Evolutionary conservation across 2,888 invertebrate genomes (phyloP), one percentile per base, ranked within the genome.

Genomic region (Nasonia oneida): DNA sequence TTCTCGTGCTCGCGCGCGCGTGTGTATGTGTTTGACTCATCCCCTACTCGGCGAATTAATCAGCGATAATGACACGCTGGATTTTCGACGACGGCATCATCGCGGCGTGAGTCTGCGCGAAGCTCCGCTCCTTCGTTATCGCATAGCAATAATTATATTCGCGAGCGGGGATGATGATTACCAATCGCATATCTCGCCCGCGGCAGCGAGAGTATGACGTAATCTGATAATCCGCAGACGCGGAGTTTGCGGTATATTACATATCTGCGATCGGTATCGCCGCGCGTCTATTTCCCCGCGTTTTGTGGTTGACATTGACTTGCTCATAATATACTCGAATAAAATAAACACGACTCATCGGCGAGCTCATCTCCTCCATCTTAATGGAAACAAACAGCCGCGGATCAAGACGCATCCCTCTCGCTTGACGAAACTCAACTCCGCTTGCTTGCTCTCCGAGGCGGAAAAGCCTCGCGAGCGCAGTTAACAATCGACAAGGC

Each of bases 401-500:
- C 33, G 74, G 78, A 83, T 33, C 42, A 82, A 67, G 67, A 39
- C 39, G 64, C 23, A 67, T 61, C n/a, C n/a, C 23, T 6, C 42
- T 61, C 61, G 1, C 79, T 23, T n/a, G 10, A 1, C 33, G 57
- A 37, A 15, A 37, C 29, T 29, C 39, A 37, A 37, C 74, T 42
- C 39, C 4, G 67, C 15, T 42, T 74, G 70, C 23, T 67, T 79
- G 84, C 76, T 85, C 87, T 73, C 53, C 79, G 75, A 61, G 57
- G 85, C 76, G 85, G 87, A 87, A 87, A 87, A 87, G 50, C n/a
- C 39, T 47, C 39, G 18, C 77, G 50, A 84, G 75, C 70, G 75
- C 70, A 64, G 71, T 80, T 80, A 85, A 83, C 70, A 81, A 88
- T 86, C 87, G 87, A 84, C 85, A 78, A 85, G 83, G 83, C 83